A percentile compares a stretch with the other conserved stretches of the same genome.
phyloP scores from a whole-genome alignment of 1,140 invertebrate genomes.

The Scaptomyza montana region DNA sequence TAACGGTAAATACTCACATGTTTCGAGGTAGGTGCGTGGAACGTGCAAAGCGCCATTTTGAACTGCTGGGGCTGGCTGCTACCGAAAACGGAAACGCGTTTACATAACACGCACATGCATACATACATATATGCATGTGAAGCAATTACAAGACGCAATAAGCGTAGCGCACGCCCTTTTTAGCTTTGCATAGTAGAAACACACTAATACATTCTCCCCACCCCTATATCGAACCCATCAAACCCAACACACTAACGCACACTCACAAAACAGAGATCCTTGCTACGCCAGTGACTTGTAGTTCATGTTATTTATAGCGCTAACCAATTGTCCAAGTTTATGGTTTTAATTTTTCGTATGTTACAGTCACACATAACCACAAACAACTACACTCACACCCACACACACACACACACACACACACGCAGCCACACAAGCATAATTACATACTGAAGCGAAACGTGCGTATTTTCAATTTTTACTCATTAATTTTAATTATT shows the following conservation, averaged over 20 bases:
- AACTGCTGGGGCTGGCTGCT: neutral
- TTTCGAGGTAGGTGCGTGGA: neutral
- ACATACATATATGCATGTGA: neutral
- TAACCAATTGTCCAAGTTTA: conserved; percentile 67
- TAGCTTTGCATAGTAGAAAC: conserved; percentile 40
- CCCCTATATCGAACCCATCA: too few relatives aligned
- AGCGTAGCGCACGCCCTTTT: conserved; percentile 1
- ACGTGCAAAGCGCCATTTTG: conserved; percentile 30
- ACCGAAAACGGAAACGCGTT: conserved; percentile 54
- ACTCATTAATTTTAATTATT: conserved; percentile 82
- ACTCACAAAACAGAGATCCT: neutral
- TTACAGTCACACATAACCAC: conserved; percentile 19
- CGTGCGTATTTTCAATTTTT: conserved; percentile 78
- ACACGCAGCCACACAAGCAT: conserved; percentile 18
- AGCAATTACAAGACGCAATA: conserved; percentile 46
- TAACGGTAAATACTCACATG: conserved; percentile 35
- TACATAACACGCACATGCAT: conserved; percentile 32
- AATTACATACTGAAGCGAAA: conserved; percentile 39
- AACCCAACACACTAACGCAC: neutral
- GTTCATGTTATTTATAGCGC: conserved; percentile 42
- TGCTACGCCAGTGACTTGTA: conserved; percentile 9
- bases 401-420: conserved; percentile 18
- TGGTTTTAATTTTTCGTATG: conserved; percentile 61
- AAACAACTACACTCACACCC: conserved; percentile 17
- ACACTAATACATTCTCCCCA: neutral